These are phyloP conservation scores for Cherax quadricarinatus DNA, from an alignment of 1,140 invertebrate species.

Conservation along the genomic window DNA sequence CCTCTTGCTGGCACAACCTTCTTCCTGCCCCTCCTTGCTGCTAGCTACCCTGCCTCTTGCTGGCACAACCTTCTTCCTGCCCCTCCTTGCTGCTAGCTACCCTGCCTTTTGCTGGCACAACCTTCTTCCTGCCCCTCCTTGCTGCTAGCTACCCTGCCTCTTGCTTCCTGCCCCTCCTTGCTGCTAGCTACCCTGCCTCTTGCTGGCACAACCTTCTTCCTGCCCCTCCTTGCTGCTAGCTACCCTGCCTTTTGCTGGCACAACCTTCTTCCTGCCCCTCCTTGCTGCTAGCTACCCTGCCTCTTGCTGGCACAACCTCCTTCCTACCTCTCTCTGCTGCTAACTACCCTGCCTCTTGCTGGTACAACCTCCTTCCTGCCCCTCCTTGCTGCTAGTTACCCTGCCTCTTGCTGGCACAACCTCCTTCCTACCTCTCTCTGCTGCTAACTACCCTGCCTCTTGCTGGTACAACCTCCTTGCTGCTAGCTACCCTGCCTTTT, in stretches of 20 bases:
- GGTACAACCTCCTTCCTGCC: background rate
- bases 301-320: background rate
- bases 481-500: too few relatives aligned
- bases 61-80: too few relatives aligned
- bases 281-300: background rate
- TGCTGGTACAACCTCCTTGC: background rate
- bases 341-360: background rate
- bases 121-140: background rate
- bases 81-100: too few relatives aligned
- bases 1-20: background rate
- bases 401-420: background rate
- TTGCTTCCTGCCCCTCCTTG: background rate
- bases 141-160: background rate
- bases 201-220: too few relatives aligned
- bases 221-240: too few relatives aligned
- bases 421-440: too few relatives aligned
- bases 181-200: background rate
- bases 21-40: too few relatives aligned
- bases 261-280: background rate
- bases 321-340: too few relatives aligned
- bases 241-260: background rate
- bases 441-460: too few relatives aligned
- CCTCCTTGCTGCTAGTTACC: background rate
- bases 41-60: too few relatives aligned
- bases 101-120: background rate